phyloP scores from a whole-genome alignment of 2,113 vertebrate genomes.

The Proteles cristata region DNA sequence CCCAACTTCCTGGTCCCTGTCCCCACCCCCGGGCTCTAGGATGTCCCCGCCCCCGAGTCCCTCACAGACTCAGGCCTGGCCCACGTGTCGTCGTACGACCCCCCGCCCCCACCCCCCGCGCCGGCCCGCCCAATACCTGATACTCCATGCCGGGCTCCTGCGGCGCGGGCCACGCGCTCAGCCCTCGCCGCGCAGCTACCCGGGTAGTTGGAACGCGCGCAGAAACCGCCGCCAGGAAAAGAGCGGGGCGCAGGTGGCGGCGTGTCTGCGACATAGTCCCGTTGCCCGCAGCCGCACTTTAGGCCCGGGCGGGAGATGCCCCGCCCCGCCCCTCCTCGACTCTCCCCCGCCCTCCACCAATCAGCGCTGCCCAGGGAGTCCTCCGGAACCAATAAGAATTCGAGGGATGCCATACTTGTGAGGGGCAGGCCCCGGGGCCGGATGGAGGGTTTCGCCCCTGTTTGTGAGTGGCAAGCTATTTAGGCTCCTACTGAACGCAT shows the following conservation, averaged over 20 bases:
- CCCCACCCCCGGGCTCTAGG: background rate
- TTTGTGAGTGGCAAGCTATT: background rate
- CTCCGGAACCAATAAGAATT: background rate
- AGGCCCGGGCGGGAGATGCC: background rate
- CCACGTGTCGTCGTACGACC: constrained; percentile 20
- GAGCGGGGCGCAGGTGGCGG: constrained; percentile 42
- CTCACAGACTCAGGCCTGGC: background rate
- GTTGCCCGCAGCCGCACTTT: background rate
- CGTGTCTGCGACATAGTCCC: constrained; percentile 45
- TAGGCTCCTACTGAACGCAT: rapidly evolving
- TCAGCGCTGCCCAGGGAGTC: background rate
- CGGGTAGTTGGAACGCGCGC: background rate
- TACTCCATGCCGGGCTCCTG: constrained; percentile 91
- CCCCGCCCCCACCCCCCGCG: background rate
- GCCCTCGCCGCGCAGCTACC: constrained; percentile 69
- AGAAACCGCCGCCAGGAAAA: constrained; percentile 33
- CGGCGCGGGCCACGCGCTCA: constrained; percentile 86
- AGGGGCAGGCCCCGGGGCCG: background rate
- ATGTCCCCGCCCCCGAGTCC: background rate
- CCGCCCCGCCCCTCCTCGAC: background rate
- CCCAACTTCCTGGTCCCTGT: background rate
- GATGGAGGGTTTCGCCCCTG: background rate
- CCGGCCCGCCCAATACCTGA: constrained; percentile 85
- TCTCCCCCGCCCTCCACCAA: background rate
- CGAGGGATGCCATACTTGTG: background rate